Evolutionary conservation across 2,113 vertebrate genomes (phyloP).

Genomic region (Egretta garzetta): DNA sequence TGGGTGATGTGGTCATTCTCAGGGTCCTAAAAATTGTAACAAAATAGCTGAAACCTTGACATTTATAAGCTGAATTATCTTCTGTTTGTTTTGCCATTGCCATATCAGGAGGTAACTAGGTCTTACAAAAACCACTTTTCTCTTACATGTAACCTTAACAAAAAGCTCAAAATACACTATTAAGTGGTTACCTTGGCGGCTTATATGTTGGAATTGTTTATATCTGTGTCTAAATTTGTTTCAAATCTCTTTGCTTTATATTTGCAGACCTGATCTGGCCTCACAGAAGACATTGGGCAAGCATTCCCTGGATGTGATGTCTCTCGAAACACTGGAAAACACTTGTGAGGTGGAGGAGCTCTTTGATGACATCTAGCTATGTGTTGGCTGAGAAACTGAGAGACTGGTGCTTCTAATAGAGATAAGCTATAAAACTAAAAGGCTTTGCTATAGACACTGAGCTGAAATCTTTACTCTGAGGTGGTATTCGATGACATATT

Average conservation of each 20-base stretch:
- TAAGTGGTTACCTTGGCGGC: background rate
- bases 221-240: background rate
- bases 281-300: slow-evolving; percentile 45
- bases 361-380: slow-evolving; percentile 82
- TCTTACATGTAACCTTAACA: background rate
- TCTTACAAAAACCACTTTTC: background rate
- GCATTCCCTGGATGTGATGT: slow-evolving; percentile 52
- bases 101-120: background rate
- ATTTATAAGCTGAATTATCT: background rate
- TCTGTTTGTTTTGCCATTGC: background rate
- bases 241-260: background rate
- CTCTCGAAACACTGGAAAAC: slow-evolving; percentile 72
- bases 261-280: slow-evolving; percentile 70
- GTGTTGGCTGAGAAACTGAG: background rate
- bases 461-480: background rate
- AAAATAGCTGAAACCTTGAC: background rate
- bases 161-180: background rate
- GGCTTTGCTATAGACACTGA: background rate
- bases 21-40: background rate
- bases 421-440: background rate
- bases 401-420: background rate
- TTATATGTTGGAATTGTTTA: background rate
- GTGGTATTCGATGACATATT: background rate
- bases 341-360: slow-evolving; percentile 81
- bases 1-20: background rate